These are phyloP conservation scores for Ailurus styani DNA, from an alignment of 2,113 vertebrate species.

Conservation along the genomic window DNA sequence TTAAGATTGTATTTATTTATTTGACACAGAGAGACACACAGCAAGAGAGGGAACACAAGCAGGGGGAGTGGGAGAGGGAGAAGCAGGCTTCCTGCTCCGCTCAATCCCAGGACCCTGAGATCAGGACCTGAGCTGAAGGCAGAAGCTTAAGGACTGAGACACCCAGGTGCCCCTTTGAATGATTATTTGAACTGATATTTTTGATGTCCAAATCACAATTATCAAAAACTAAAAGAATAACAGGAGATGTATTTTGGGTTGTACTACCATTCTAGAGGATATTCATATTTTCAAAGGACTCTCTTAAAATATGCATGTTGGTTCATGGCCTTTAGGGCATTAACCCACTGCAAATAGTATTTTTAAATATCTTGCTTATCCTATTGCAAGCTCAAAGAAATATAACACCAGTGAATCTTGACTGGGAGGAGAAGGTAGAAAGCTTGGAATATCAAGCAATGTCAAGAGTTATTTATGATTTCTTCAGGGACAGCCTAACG, in stretches of 20 bases:
- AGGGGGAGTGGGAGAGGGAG: no score
- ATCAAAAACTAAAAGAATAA: not conserved
- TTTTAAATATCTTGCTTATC: not conserved
- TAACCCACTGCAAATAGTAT: not conserved
- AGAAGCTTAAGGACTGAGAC: no score
- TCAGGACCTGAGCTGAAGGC: no score
- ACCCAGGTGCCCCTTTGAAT: no score
- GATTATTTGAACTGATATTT: not conserved
- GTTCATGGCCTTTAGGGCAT: not conserved
- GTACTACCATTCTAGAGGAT: not conserved
- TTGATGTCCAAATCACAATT: not conserved
- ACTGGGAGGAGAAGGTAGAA: not conserved
- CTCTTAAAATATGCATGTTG: not conserved
- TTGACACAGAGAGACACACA: no score
- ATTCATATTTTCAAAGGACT: not conserved
- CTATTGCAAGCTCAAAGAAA: not conserved
- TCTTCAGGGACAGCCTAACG: not conserved
- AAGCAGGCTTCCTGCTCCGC: no score
- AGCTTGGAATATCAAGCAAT: not conserved
- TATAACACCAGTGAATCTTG: not conserved
- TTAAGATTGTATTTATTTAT: no score
- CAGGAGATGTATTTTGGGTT: not conserved
- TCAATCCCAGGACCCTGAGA: no score
- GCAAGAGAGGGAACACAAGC: no score
- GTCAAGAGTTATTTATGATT: not conserved